phyloP scores from a whole-genome alignment of 2,797 vertebrate genomes.

The Gobio occitaniae region DNA sequence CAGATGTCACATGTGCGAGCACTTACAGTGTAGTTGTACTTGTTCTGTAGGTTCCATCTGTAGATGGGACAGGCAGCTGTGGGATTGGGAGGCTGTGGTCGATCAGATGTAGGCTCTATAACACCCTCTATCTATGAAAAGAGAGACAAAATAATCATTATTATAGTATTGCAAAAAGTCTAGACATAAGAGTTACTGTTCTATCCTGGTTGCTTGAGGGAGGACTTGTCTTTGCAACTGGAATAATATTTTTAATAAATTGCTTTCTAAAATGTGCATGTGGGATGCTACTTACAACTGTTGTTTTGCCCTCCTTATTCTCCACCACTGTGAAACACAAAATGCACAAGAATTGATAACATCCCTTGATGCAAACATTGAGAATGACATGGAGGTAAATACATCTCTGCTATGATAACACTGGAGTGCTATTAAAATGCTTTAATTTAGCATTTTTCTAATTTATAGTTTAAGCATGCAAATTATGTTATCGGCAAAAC shows the following conservation, averaged over 20 bases:
- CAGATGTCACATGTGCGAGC: not conserved
- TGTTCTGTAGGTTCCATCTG: conserved; percentile 95
- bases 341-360: not conserved
- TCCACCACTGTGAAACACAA: conserved; percentile 75
- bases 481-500: not conserved
- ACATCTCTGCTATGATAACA: not conserved
- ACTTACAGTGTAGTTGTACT: conserved; percentile 91
- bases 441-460: not conserved
- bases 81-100: conserved; percentile 87
- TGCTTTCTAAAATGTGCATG: not conserved
- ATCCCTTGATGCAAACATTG: not conserved
- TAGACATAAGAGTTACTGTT: not conserved
- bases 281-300: conserved; percentile 67
- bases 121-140: conserved; percentile 86
- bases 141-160: not conserved
- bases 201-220: not conserved
- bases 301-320: conserved; percentile 71
- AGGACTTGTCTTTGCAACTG: not conserved
- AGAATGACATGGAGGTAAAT: not conserved
- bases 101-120: conserved; percentile 68
- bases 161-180: not conserved
- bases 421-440: not conserved
- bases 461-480: not conserved
- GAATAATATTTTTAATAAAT: not conserved
- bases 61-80: conserved; percentile 94